Evolutionary conservation across 30 jellyfish, hydroid and myxozoan species (phyloP), one percentile per base, ranked within the genome.

Genomic region (Phacellophora camtschatica): DNA sequence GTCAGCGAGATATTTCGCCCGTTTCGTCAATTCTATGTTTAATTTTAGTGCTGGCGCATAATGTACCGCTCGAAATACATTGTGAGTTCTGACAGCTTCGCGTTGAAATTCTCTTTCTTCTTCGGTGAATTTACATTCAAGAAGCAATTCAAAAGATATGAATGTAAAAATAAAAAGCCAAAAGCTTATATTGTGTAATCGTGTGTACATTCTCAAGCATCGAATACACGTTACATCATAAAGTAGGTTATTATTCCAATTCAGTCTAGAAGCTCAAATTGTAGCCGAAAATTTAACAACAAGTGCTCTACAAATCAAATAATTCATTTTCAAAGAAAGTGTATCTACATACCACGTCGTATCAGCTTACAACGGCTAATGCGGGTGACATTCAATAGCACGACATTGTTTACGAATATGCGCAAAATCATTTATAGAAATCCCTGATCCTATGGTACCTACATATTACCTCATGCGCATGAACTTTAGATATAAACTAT

Each of bases 61-160:
- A 72, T 94, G 97, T 22, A 82, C 83, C 9, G 88, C 86, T 53
- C 99, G 88, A 43, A 72, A 81, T 0, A 54, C 55, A 73, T 94
- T 94, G 61, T 94, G 99, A 25, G 87, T 86, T 31, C 74, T 80
- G 16, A 92, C 87, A 3, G 95, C 88, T 23, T 95, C 93, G 22
- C 43, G 58, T 36, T 61, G 83, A 69, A 92, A 92, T 58, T 71
- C 62, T 43, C 48, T 66, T 42, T 80, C 91, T 15, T 80, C 84
- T n/a, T 71, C 66, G 15, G 91, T 42, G 43, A 80, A 63, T 19
- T 71, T 29, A 16, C 61, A 23, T 28, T 46, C 61, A 8, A 28
- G 28, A 13, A 46, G 4, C 61, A 23, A 46, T 16, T 16, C 20
- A 10, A 46, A 2, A 13, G 61, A 23, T 0, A 46, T 16, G 20